These are phyloP conservation scores for Bradypodion pumilum DNA, from an alignment of 2,797 vertebrate genomes.

Conservation along the genomic window DNA sequence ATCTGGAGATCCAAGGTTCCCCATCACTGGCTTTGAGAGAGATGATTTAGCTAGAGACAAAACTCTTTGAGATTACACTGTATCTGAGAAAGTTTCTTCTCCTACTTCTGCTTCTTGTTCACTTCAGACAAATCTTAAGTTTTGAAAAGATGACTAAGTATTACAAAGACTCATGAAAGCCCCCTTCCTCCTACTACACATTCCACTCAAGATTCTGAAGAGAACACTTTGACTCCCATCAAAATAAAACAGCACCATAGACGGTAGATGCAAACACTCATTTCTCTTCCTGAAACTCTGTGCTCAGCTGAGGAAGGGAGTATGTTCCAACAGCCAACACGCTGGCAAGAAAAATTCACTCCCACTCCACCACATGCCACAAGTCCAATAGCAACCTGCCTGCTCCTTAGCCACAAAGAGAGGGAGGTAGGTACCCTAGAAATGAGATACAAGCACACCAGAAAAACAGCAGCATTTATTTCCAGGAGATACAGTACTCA, in stretches of 20 bases:
- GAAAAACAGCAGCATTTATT: not conserved
- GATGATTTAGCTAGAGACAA: not conserved
- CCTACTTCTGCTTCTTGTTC: not conserved
- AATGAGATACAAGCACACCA: not conserved
- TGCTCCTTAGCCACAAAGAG: not conserved
- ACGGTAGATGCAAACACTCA: not conserved
- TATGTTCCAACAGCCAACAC: slow-evolving; percentile 19
- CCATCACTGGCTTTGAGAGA: too few species aligned
- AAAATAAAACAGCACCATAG: slow-evolving; percentile 18
- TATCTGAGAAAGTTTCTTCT: not conserved
- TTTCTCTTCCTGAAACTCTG: not conserved
- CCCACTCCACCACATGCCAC: slow-evolving; percentile 28
- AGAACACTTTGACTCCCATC: slow-evolving; percentile 20
- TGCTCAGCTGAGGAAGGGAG: not conserved
- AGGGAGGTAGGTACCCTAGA: too few species aligned
- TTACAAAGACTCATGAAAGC: slow-evolving; percentile 27
- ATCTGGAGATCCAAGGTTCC: too few species aligned
- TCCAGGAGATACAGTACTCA: not conserved
- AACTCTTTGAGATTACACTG: not conserved
- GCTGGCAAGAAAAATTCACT: slow-evolving; percentile 25
- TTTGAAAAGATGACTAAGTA: slow-evolving; percentile 12
- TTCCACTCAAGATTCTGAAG: slow-evolving; percentile 27
- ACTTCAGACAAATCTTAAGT: slow-evolving; percentile 26
- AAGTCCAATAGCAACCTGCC: not conserved
- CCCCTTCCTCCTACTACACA: not conserved